Evolutionary conservation across 53 echinoderm and acorn worm genomes (phyloP), one percentile per base, ranked within the genome.

Genomic region (Holothuria leucospilota): DNA sequence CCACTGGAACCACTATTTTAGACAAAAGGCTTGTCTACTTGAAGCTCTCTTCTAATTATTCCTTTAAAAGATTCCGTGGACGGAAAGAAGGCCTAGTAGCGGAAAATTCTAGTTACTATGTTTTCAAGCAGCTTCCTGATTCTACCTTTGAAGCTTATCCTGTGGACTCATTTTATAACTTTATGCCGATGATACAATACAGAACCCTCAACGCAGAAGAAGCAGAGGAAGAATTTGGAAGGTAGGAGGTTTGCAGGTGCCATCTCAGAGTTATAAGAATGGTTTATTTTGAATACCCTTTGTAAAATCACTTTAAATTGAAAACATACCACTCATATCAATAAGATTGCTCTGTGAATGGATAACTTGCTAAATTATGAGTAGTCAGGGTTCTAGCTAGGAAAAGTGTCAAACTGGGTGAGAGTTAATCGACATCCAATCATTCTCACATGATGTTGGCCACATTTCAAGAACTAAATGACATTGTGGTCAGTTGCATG

Each of bases 151-250:
- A 93, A 59, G 98, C 98, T 8, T 51, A 77, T 20, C 98, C 97
- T 15, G 93, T 97, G 13, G 93, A 97, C 56, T 95, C 95, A 20
- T 97, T 95, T 91, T 97, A 97, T 83, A 95, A 92, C 42, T 97
- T 97, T 88, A 69, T 77, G 30, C 82, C 93, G 20, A 90, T 93
- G 84, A 91, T 93, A 42, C 89, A 87, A 30, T 93, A 97, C 83
- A 90, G 85, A 80, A 95, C 93, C 13, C 67, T 97, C 4, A 97
- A 93, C 77, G 98, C 95, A 26, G 98, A 97, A 82, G 98, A 97
- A 46, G 98, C 98, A 9, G 98, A 96, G 67, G 98, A 97, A 62
- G 98, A 97, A 63, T 97, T 92, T 90, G 93, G 91, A 27, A 97
- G 95, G 98, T 97, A 56, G 46, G 56, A 30, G 1, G 15, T 13